Conservation (phyloP, 2,888 invertebrate species). For the Serrognathus titanus region DNA sequence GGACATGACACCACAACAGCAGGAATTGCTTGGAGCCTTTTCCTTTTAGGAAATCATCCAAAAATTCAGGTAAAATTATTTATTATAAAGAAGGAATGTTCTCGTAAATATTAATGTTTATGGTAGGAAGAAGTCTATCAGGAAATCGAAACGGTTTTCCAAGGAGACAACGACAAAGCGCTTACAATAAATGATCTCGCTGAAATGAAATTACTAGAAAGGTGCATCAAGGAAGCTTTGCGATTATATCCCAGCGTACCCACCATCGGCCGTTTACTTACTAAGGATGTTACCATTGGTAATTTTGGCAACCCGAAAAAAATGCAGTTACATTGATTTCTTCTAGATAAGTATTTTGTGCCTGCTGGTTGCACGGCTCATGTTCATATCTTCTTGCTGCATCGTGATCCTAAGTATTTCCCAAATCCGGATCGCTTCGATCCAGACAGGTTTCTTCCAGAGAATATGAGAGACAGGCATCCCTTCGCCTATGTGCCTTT, state of each 20-base stretch:
- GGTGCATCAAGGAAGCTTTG: slow-evolving; percentile 27
- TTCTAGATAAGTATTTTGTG: no score
- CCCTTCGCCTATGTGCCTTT: no score
- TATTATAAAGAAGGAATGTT: not conserved
- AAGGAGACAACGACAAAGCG: slow-evolving; percentile 7
- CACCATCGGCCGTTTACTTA: slow-evolving; percentile 19
- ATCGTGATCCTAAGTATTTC: no score
- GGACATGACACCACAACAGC: slow-evolving; percentile 47
- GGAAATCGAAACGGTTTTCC: slow-evolving; percentile 15
- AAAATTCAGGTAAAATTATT: slow-evolving; percentile 38
- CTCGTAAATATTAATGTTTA: no score
- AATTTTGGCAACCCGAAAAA: not conserved
- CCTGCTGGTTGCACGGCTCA: no score
- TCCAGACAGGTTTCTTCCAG: no score
- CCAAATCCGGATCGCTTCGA: no score
- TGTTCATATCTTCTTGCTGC: no score
- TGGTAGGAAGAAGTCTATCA: slow-evolving; percentile 9
- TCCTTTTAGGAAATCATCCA: slow-evolving; percentile 42
- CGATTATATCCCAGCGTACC: slow-evolving; percentile 29
- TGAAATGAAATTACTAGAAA: slow-evolving; percentile 21
- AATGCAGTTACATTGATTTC: no score
- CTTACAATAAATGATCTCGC: slow-evolving; percentile 16
- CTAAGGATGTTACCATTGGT: slow-evolving; percentile 21
- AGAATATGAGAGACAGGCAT: no score
- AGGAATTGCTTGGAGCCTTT: slow-evolving; percentile 42